Evolutionary conservation across 2,113 vertebrate genomes (phyloP).

Genomic region (Bombycilla garrulus): DNA sequence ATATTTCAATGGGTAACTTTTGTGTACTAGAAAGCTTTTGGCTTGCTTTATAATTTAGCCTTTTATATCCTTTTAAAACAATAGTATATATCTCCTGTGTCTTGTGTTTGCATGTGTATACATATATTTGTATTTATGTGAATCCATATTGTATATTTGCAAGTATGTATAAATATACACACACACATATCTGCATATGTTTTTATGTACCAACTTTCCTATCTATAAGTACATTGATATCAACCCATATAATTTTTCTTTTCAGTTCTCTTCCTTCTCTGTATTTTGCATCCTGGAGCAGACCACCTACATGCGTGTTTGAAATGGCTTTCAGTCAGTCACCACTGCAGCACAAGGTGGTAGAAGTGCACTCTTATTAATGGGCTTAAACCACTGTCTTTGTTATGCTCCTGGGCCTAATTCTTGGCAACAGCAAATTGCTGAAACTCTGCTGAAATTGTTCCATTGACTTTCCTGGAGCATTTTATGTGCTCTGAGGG

Average conservation of each 20-base stretch:
- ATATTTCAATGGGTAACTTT: conserved; percentile 62
- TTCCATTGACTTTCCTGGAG: background rate
- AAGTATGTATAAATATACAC: background rate
- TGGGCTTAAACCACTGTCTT: background rate
- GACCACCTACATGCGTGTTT: background rate
- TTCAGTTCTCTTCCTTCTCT: background rate
- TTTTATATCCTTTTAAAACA: conserved; percentile 2
- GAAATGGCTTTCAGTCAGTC: background rate
- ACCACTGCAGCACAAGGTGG: background rate
- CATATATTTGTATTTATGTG: background rate
- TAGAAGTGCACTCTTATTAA: background rate
- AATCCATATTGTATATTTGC: background rate
- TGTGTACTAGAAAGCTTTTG: conserved; percentile 53
- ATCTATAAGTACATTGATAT: background rate
- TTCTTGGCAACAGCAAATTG: background rate
- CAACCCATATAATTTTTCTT: background rate
- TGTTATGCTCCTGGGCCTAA: background rate
- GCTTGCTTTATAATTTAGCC: conserved; percentile 46
- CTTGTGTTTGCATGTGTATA: background rate
- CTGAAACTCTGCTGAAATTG: background rate
- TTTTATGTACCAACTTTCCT: background rate
- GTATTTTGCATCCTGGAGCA: background rate
- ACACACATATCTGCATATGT: background rate
- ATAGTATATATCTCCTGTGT: background rate
- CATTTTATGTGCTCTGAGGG: background rate